Percentiles rank a stretch among this genome's conserved stretches.
Evolutionary conservation across 2,113 vertebrate species (phyloP).

Genomic region (Cryptomyrus ogoouensis): DNA sequence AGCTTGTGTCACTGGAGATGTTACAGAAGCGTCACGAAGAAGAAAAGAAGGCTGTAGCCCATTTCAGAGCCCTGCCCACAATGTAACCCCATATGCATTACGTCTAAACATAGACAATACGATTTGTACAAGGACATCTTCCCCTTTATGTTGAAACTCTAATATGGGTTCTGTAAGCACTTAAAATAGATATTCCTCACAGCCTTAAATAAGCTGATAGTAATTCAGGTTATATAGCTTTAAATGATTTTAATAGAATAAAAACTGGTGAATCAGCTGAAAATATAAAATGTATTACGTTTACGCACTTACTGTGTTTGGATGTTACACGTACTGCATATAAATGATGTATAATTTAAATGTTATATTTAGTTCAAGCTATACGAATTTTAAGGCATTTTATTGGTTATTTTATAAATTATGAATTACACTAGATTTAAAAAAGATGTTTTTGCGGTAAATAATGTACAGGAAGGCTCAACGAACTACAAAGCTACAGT

Average conservation of each 20-base stretch:
- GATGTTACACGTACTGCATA: not conserved
- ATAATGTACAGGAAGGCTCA: not conserved
- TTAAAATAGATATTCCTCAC: not conserved
- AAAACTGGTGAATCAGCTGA: not conserved
- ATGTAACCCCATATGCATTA: conserved; percentile 20
- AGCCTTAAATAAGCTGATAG: not conserved
- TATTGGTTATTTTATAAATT: not conserved
- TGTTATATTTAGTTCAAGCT: not conserved
- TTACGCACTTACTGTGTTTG: not conserved
- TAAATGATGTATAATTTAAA: not conserved
- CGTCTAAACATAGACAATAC: not conserved
- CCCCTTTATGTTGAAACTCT: not conserved
- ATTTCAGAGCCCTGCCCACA: conserved; percentile 60
- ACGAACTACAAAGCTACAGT: not conserved
- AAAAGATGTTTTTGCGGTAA: not conserved
- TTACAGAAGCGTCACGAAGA: conserved; percentile 70
- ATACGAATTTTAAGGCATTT: not conserved
- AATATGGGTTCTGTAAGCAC: conserved; percentile 7
- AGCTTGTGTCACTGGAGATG: conserved; percentile 59
- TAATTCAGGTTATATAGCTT: not conserved
- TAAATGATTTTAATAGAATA: not conserved
- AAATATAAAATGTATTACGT: not conserved
- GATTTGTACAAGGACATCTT: not conserved
- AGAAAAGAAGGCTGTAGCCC: conserved; percentile 73
- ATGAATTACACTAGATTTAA: not conserved